Evolutionary conservation across 2,888 invertebrate genomes (phyloP).

Genomic region (Scelioninae gen. 1): DNA sequence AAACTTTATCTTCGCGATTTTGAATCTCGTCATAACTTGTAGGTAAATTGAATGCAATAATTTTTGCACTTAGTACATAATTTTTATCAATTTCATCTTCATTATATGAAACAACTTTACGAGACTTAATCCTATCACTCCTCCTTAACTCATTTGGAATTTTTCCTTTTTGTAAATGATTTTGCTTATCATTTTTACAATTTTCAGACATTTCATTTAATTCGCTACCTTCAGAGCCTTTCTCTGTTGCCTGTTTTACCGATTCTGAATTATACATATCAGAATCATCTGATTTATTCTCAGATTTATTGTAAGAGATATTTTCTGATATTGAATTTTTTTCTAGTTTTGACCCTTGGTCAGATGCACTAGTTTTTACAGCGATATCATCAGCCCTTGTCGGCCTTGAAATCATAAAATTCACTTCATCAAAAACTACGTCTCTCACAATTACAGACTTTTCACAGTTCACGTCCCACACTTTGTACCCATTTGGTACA

Average conservation of each 20-base stretch:
- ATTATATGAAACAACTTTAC: neutral
- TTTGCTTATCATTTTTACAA: conserved; percentile 12
- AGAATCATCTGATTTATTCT: conserved; percentile 18
- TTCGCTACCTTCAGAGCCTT: conserved; percentile 10
- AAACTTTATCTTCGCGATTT: conserved; percentile 35
- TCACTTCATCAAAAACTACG: conserved; percentile 76
- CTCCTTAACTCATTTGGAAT: conserved; percentile 6
- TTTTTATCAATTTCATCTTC: conserved; percentile 7
- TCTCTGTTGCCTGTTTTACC: conserved; percentile 12
- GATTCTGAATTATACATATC: conserved; percentile 2
- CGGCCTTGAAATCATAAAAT: conserved; percentile 73
- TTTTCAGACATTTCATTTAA: conserved; percentile 3
- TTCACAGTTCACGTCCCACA: conserved; percentile 75
- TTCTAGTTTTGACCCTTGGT: conserved; percentile 15
- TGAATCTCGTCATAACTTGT: conserved; percentile 34
- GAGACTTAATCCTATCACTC: conserved; percentile 16
- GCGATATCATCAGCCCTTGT: neutral
- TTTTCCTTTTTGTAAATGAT: conserved; percentile 4
- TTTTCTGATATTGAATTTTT: conserved; percentile 25
- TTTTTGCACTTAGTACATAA: conserved; percentile 20
- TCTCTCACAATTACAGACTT: conserved; percentile 69
- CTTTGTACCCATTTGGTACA: conserved; percentile 61
- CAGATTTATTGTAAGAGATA: conserved; percentile 15
- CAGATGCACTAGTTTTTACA: conserved; percentile 21
- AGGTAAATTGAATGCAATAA: conserved; percentile 15